phyloP scores from a whole-genome alignment of 1,140 invertebrate genomes.

The Sitobion miscanthi region DNA sequence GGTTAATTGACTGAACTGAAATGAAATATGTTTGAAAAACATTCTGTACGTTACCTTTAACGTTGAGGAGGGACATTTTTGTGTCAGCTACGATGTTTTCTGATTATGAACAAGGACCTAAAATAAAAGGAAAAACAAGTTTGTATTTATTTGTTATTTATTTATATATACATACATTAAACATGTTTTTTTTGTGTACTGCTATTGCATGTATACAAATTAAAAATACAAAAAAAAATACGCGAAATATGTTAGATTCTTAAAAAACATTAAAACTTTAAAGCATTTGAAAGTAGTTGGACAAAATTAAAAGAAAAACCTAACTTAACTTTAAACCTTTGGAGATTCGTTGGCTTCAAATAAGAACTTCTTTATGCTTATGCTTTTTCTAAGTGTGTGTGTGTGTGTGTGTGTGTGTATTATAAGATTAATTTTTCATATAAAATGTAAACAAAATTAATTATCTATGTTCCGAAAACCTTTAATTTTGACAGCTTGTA shows the following conservation, averaged over 20 bases:
- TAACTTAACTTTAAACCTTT: background rate
- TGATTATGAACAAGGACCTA: background rate
- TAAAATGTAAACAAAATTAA: conserved; percentile 1
- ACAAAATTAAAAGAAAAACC: background rate
- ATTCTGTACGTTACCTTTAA: conserved; percentile 43
- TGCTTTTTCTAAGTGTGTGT: background rate
- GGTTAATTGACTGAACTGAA: conserved; percentile 33
- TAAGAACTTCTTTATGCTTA: background rate
- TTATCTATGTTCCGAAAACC: background rate
- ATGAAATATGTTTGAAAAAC: background rate
- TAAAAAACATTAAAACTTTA: conserved; percentile 24
- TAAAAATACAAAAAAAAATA: conserved; percentile 1
- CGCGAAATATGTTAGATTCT: background rate
- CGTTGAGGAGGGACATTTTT: conserved; percentile 51
- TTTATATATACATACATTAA: background rate
- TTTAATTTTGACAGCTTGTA: conserved; percentile 4
- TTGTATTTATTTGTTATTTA: conserved; percentile 1
- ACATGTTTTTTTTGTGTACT: background rate
- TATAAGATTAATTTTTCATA: background rate
- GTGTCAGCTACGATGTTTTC: conserved; percentile 6
- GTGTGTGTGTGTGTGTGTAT: background rate
- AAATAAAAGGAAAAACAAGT: background rate
- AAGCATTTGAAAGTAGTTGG: background rate
- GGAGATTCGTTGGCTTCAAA: background rate
- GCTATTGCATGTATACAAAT: background rate